Percentiles rank a stretch among this genome's conserved stretches.
phyloP scores from a whole-genome alignment of 2,888 invertebrate species.

The Ceratothoa steindachneri region DNA sequence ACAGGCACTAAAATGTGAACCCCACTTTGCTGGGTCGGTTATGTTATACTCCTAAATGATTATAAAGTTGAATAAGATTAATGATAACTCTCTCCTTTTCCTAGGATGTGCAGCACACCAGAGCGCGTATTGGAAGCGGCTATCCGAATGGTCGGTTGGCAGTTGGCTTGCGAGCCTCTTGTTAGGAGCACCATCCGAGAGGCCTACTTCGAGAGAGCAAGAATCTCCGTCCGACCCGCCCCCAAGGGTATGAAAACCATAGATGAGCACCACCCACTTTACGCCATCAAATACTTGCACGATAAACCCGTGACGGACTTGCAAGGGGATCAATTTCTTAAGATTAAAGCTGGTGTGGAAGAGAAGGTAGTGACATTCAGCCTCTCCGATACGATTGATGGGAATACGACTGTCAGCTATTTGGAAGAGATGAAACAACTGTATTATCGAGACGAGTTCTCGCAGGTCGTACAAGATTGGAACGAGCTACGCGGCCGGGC shows the following conservation, averaged over 20 bases:
- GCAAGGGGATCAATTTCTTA: slow-evolving; percentile 82
- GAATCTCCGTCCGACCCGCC: slow-evolving; percentile 75
- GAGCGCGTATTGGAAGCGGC: slow-evolving; percentile 85
- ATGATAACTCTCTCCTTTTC: no score
- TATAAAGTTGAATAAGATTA: no score
- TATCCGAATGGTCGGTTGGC: slow-evolving; percentile 89
- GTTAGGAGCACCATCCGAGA: slow-evolving; percentile 80
- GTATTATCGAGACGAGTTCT: slow-evolving; percentile 87
- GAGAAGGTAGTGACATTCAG: slow-evolving; percentile 72
- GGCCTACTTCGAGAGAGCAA: slow-evolving; percentile 81
- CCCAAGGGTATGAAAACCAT: slow-evolving; percentile 89
- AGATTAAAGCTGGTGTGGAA: slow-evolving; percentile 72
- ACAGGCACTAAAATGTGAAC: no score
- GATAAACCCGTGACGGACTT: slow-evolving; percentile 88
- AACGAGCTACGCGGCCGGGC: slow-evolving; percentile 82
- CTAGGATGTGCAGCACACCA: slow-evolving; percentile 63
- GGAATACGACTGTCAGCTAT: slow-evolving; percentile 56
- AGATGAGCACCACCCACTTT: slow-evolving; percentile 88
- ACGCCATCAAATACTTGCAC: slow-evolving; percentile 76
- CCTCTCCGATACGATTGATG: slow-evolving; percentile 65
- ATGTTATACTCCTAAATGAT: no score
- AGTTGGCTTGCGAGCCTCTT: slow-evolving; percentile 84
- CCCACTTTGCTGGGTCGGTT: no score
- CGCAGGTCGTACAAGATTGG: slow-evolving; percentile 91
- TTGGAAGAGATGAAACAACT: slow-evolving; percentile 84